Conservation (phyloP, 1,140 invertebrate species). For the Drosophila ambigua region DNA sequence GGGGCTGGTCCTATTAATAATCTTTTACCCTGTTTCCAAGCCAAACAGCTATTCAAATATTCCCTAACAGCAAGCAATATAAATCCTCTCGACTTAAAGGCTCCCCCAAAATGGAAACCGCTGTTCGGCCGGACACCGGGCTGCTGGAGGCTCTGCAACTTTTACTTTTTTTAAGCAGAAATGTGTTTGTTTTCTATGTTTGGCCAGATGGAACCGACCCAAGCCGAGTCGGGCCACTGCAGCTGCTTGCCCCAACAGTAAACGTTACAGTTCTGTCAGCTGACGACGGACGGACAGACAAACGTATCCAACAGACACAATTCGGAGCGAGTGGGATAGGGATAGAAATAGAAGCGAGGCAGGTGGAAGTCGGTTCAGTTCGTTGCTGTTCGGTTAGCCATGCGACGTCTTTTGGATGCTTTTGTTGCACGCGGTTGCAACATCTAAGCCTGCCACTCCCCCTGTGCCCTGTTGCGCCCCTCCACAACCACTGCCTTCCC, state of each 20-base stretch:
- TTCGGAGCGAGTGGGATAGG: conserved; percentile 13
- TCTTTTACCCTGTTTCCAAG: too few species aligned
- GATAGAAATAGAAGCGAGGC: conserved; percentile 6
- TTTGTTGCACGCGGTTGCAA: conserved; percentile 75
- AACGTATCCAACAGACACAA: conserved; percentile 62
- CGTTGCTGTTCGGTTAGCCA: conserved; percentile 19
- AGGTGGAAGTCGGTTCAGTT: conserved; percentile 8
- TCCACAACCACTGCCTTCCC: conserved; percentile 5
- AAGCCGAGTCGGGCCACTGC: conserved; percentile 43
- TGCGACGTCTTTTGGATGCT: conserved; percentile 45
- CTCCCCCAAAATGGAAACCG: background rate
- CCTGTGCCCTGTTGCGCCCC: background rate
- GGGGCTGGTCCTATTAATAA: too few species aligned
- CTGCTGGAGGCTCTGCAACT: conserved; percentile 8
- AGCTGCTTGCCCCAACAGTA: conserved; percentile 64
- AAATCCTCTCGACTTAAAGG: background rate
- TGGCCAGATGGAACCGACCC: conserved; percentile 69
- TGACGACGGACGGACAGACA: conserved; percentile 12
- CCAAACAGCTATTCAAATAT: too few species aligned
- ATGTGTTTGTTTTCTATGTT: conserved; percentile 71
- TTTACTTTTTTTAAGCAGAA: conserved; percentile 44
- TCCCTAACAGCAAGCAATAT: background rate
- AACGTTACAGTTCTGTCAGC: conserved; percentile 72
- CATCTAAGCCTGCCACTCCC: conserved; percentile 50
- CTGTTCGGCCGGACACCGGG: background rate